Base-by-base conservation (phyloP, 1,140 invertebrate genomes). In the Eumeta japonica region DNA sequence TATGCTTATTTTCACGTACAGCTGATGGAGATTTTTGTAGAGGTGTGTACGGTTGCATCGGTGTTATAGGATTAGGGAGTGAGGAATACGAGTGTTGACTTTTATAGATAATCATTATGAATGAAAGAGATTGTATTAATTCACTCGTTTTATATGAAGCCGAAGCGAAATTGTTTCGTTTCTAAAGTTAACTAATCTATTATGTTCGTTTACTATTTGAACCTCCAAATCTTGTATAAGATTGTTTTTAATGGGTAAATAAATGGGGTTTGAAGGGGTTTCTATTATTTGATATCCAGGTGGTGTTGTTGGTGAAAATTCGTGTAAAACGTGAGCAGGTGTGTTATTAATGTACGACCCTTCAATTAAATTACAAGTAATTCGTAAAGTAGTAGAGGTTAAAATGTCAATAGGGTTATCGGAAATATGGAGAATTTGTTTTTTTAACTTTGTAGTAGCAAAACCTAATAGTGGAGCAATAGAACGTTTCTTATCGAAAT, bases 151-250 rank as follows among this genome's bases (percentile, higher is more conserved):
- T 11, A 49, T n/a, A 39, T 52, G 46, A 11, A 49, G 28, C 27
- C 39, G 17, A 10, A 47, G 31, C 3, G 39, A 27, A 11, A 52
- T 41, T 10, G 32, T 20, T 37, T 54, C 45, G 12, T 30, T 41
- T 38, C 51, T 35, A 30, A 50, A 50, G 32, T 48, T 39, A 19
- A 50, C 31, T 1, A 39, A 28, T 3, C 30, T 29, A 11, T 37
- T 38, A 30, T 50, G 17, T 18, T 35, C 16, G 24, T 54, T 45
- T 4, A 37, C n/a, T 2, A 50, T 2, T 16, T 12, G 37, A 16
- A 50, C 19, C 2, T 14, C 28, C 12, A 50, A 27, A 19, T 27
- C 17, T 18, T 33, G 20, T 11, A 52, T 43, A 2, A 7, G 16
- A n/a, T 33, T 30, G 13, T 34, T 35, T 12, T 37, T 48, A 1